Base-by-base conservation (phyloP, 2,888 invertebrate genomes). In the Cheilosia scutellata region DNA sequence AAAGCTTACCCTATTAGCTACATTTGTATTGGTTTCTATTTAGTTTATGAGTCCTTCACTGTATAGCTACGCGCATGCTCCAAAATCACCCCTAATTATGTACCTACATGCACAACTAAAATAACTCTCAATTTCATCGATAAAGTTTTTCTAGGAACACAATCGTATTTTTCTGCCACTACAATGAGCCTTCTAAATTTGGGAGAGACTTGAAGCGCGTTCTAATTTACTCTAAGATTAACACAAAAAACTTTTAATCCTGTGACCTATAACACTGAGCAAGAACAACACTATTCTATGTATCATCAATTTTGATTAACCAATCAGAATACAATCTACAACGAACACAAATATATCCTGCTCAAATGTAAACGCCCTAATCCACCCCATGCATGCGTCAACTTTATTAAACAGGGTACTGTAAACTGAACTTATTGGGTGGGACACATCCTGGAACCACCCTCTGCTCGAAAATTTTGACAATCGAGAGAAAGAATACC, bases 181-280 rank as follows among this genome's bases (percentile, higher is more conserved):
- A 72, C 55, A 66, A 76, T 76, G 63, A 68, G 71, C 68, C 71
- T 72, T 77, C 82, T 68, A 71, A 72, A 58, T 55, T 40, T 74
- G 72, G 37, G 68, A 82, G 86, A 63, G 86, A 76, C 86, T 82
- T 86, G 66, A 82, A 86, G 66, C 82, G 76, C 86, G 72, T 72
- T 82, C 86, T 82, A 86, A 82, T 86, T 86, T 82, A 86, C 82
- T 76, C 80, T 72, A 82, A 68, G 86, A 86, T 86, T 86, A 86
- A 86, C 72, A 76, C 49, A 80, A 65, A 71, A 37, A 76, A 82
- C 82, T 82, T 82, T 86, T 86, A 82, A 77, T 86, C 86, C 66
- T 86, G 72, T 86, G 86, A 86, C 86, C 86, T 86, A 86, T 86
- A 86, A 86, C 82, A 86, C 82, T 77, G 72, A 86, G 82, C 86